Evolutionary conservation across 2,797 vertebrate genomes (phyloP).

Genomic region (Amblyraja radiata): DNA sequence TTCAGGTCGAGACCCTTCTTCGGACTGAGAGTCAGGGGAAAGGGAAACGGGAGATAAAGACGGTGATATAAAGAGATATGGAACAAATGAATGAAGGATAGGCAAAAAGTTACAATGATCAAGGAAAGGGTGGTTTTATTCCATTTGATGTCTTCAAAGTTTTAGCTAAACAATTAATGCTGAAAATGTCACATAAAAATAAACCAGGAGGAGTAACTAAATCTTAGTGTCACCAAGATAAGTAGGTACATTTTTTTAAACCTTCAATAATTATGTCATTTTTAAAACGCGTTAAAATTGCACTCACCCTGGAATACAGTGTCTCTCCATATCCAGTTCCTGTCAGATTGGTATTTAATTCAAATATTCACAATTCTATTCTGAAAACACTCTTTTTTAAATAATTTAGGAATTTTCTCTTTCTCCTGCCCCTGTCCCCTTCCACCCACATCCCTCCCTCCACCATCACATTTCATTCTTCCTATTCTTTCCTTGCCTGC

Average conservation of each 20-base stretch:
- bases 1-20: too few relatives aligned
- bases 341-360: not conserved
- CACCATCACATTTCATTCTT: too few relatives aligned
- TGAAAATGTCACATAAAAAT: not conserved
- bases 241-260: not conserved
- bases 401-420: not conserved
- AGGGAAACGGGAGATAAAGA: too few relatives aligned
- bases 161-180: not conserved
- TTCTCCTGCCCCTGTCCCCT: too few relatives aligned
- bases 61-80: too few relatives aligned
- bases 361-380: not conserved
- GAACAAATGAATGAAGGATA: too few relatives aligned
- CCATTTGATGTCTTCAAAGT: not conserved
- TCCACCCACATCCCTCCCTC: too few relatives aligned
- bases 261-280: slow-evolving; percentile 3
- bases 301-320: not conserved
- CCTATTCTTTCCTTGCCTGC: too few relatives aligned
- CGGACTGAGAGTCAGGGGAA: too few relatives aligned
- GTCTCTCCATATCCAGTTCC: not conserved
- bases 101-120: too few relatives aligned
- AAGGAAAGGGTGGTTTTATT: too few relatives aligned
- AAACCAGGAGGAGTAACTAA: not conserved
- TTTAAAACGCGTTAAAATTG: not conserved
- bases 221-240: not conserved
- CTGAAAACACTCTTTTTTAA: not conserved